Conservation (phyloP, 2,113 vertebrate genomes). For the Sorex fumeus region DNA sequence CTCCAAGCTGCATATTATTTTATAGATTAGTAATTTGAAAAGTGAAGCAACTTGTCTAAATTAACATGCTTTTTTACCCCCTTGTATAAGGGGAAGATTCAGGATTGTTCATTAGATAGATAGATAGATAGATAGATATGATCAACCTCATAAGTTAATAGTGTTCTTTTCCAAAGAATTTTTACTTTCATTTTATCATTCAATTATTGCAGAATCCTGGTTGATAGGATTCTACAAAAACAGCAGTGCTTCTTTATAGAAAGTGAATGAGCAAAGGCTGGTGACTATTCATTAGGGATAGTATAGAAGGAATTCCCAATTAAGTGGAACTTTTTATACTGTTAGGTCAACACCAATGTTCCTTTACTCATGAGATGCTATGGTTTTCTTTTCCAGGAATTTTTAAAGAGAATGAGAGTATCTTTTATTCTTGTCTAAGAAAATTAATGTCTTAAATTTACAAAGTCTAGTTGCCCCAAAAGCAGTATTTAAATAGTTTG, state of each 20-base stretch:
- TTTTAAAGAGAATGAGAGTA: conserved; percentile 36
- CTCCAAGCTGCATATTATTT: background rate
- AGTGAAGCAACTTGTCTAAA: background rate
- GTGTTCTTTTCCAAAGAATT: conserved; percentile 5
- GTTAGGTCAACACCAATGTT: background rate
- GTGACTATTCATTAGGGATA: background rate
- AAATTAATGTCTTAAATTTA: conserved; percentile 40
- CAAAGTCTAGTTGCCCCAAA: background rate
- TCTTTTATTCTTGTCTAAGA: conserved; percentile 43
- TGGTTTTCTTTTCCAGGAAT: background rate
- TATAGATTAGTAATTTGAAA: background rate
- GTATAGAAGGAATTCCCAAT: background rate
- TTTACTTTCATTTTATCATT: background rate
- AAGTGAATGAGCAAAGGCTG: background rate
- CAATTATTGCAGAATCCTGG: background rate
- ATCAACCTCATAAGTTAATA: background rate
- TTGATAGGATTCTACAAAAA: background rate
- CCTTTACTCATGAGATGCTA: background rate
- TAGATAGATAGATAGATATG: background rate
- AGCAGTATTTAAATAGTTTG: conserved; percentile 34
- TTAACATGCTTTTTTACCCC: background rate
- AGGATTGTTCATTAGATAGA: background rate
- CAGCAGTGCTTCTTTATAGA: background rate
- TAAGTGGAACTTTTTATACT: background rate
- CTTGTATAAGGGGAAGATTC: background rate